Conservation (phyloP, 2,797 vertebrate genomes). For the Periophthalmus magnuspinnatus region DNA sequence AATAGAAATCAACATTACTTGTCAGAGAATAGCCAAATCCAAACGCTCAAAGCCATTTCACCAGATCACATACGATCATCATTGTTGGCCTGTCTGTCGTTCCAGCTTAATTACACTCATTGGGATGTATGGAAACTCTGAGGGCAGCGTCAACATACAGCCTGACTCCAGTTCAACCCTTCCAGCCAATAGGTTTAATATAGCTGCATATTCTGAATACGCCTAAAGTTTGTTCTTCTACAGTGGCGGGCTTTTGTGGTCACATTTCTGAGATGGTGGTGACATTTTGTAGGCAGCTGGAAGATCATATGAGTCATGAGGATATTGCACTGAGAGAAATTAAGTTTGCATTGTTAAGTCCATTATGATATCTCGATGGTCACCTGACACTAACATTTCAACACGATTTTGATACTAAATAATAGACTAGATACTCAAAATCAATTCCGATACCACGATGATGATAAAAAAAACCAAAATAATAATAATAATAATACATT, state of each 20-base stretch:
- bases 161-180: slow-evolving; percentile 15
- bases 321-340: slow-evolving; percentile 19
- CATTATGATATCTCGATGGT: no score
- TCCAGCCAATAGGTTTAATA: slow-evolving; percentile 54
- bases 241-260: slow-evolving; percentile 30
- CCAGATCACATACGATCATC: neutral
- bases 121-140: slow-evolving; percentile 16
- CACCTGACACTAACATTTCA: no score
- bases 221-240: slow-evolving; percentile 41
- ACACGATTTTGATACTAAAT: no score
- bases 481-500: no score
- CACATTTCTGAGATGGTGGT: slow-evolving; percentile 37
- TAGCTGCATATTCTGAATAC: slow-evolving; percentile 54
- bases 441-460: no score
- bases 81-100: neutral
- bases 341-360: neutral
- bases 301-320: slow-evolving; percentile 48
- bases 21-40: neutral
- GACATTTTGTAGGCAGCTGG: slow-evolving; percentile 63
- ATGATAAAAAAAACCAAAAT: no score
- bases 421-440: no score
- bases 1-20: neutral
- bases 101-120: neutral
- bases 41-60: neutral
- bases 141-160: slow-evolving; percentile 21